These are phyloP conservation scores for Caenorhabditis afra DNA, from an alignment of 2,888 invertebrate species.

Conservation along the genomic window DNA sequence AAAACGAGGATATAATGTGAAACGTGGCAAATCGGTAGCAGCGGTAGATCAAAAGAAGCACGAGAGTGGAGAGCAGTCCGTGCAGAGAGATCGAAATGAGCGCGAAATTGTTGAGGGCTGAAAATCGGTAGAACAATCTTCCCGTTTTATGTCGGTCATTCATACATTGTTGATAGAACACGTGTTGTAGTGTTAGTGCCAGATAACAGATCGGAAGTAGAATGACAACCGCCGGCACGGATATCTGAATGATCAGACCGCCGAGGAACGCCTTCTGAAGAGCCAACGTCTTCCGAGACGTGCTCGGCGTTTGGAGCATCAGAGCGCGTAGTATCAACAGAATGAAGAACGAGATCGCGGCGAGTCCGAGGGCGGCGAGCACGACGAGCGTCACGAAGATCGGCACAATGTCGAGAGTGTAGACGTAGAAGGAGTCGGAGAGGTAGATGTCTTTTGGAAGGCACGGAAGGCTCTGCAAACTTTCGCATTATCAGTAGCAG, in stretches of 20 bases:
- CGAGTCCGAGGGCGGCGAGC: background rate
- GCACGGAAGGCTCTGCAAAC: background rate
- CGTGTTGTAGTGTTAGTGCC: background rate
- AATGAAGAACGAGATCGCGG: background rate
- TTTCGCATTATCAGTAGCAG: too few species aligned
- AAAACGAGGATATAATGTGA: too few species aligned
- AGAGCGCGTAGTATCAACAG: background rate
- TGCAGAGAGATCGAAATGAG: background rate
- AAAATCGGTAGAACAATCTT: too few species aligned
- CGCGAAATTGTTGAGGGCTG: constrained; percentile 5
- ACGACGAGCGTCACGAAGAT: background rate
- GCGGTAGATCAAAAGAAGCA: too few species aligned
- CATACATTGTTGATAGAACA: background rate
- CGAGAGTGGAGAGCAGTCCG: background rate
- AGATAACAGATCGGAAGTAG: background rate
- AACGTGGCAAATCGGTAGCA: too few species aligned
- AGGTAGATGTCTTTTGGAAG: constrained; percentile 4
- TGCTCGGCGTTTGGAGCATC: background rate
- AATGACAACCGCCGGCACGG: background rate
- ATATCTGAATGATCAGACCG: background rate
- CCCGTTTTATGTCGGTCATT: too few species aligned
- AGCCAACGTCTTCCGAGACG: background rate
- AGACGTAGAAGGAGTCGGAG: constrained; percentile 1
- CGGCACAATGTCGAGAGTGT: background rate
- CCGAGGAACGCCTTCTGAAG: background rate